phyloP scores from a whole-genome alignment of 2,113 vertebrate genomes.

The Dinomys branickii region DNA sequence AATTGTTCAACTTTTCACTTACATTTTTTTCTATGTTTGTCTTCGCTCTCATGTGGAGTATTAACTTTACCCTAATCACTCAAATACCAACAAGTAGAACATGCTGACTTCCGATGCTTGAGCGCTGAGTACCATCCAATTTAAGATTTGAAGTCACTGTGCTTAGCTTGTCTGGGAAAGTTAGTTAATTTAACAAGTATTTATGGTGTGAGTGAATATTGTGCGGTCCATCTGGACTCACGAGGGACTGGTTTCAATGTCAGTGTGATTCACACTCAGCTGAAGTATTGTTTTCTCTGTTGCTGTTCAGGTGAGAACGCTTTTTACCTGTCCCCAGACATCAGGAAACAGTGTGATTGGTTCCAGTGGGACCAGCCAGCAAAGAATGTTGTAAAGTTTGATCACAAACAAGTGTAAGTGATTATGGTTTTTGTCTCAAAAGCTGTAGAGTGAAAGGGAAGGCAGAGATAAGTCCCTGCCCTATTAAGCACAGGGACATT shows the following conservation, averaged over 20 bases:
- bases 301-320: conserved; percentile 91
- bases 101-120: background rate
- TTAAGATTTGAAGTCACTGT: background rate
- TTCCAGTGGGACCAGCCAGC: conserved; percentile 91
- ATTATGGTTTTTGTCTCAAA: background rate
- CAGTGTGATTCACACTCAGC: background rate
- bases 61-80: background rate
- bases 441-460: fast-evolving
- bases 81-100: background rate
- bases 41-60: background rate
- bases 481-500: fast-evolving
- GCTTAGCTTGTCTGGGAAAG: background rate
- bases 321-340: conserved; percentile 92
- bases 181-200: background rate
- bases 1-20: background rate
- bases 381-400: conserved; percentile 77
- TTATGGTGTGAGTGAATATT: background rate
- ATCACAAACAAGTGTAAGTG: conserved; percentile 88
- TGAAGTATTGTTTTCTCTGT: background rate
- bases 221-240: background rate
- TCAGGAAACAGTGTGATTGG: conserved; percentile 92
- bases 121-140: background rate
- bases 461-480: fast-evolving
- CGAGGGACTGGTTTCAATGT: background rate
- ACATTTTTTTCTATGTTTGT: background rate